Conservation (phyloP, 2,888 invertebrate species). For the Phytoseiulus persimilis region DNA sequence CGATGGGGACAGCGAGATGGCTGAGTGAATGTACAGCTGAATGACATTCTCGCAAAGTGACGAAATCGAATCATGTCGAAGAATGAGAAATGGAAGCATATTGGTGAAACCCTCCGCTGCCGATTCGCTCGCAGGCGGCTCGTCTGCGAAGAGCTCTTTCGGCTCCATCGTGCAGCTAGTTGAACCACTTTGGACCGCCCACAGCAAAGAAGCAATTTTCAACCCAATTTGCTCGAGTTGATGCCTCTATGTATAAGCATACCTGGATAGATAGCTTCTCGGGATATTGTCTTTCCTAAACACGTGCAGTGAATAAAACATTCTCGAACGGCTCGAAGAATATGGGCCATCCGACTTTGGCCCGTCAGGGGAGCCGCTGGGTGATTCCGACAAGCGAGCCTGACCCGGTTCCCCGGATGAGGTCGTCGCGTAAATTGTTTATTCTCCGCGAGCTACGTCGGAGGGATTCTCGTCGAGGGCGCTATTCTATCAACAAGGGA, state of each 20-base stretch:
- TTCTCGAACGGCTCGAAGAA: neutral
- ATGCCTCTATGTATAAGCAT: neutral
- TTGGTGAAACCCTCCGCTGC: neutral
- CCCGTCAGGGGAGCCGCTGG: too few species aligned
- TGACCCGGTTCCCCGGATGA: too few species aligned
- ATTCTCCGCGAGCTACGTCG: too few species aligned
- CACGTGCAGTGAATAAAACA: neutral
- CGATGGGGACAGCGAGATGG: neutral
- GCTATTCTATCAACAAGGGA: too few species aligned
- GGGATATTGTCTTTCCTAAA: neutral
- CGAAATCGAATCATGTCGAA: neutral
- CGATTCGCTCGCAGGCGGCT: neutral
- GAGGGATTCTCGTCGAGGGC: too few species aligned
- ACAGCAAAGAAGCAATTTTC: slow-evolving; percentile 5
- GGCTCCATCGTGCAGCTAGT: neutral
- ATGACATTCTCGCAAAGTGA: slow-evolving; percentile 5
- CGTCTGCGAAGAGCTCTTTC: neutral
- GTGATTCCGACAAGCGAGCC: too few species aligned
- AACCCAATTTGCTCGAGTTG: neutral
- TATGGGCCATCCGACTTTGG: neutral
- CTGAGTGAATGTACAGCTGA: slow-evolving; percentile 5
- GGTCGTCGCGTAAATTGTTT: too few species aligned
- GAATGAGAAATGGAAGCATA: neutral
- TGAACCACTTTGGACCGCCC: neutral
- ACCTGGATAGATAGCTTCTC: neutral